Evolutionary conservation across 2,888 invertebrate genomes (phyloP).

Genomic region (Gasteruption jaculator): DNA sequence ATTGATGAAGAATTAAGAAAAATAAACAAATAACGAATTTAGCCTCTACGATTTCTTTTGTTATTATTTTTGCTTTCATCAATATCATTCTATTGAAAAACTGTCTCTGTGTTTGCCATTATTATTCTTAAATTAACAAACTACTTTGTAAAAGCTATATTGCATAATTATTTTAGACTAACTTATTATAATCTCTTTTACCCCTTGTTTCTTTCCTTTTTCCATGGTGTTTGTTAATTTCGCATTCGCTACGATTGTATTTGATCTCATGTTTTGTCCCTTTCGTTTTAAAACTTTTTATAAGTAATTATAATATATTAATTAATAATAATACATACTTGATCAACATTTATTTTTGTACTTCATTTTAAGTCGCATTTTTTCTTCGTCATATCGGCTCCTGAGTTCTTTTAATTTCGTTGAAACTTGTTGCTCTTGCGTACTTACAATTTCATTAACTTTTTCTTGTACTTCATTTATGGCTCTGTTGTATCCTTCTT

Average conservation of each 20-base stretch:
- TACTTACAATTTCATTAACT: slow-evolving; percentile 53
- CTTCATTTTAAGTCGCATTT: slow-evolving; percentile 44
- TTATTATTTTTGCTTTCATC: slow-evolving; percentile 2
- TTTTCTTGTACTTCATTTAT: slow-evolving; percentile 57
- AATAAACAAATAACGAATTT: no score
- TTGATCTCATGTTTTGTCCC: no score
- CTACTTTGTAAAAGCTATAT: slow-evolving; percentile 43
- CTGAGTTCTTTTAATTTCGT: slow-evolving; percentile 38
- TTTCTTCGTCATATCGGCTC: slow-evolving; percentile 37
- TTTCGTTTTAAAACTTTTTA: no score
- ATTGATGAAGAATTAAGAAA: slow-evolving; percentile 1
- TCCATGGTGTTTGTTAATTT: no score
- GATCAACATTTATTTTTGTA: slow-evolving; percentile 49
- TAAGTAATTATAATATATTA: no score
- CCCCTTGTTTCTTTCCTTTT: no score
- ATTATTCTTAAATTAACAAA: slow-evolving; percentile 44
- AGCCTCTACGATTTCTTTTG: no score
- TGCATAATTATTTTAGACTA: slow-evolving; percentile 40
- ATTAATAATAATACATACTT: slow-evolving; percentile 39
- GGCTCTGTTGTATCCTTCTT: slow-evolving; percentile 59
- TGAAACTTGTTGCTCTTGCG: slow-evolving; percentile 52
- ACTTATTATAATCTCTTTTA: no score
- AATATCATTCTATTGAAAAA: no score
- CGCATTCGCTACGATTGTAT: no score
- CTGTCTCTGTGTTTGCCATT: slow-evolving; percentile 46